Base-by-base conservation (phyloP, 2,888 invertebrate genomes). In the Julus scanicus region DNA sequence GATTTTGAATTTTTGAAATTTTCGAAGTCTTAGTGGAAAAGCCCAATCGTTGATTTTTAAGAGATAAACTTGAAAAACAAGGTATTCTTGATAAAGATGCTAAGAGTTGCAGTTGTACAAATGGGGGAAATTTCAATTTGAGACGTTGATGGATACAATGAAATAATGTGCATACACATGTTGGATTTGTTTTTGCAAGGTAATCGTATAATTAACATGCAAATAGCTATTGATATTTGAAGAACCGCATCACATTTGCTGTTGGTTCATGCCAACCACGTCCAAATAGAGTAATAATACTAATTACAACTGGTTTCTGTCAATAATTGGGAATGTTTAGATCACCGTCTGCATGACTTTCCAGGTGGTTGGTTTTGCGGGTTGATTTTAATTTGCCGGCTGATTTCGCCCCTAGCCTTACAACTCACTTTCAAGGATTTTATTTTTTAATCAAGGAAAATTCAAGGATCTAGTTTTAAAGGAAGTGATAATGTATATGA, bases 401-500 rank as follows among this genome's bases (percentile, higher is more conserved):
- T 71, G 8, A 29, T n/a, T 29, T 71, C 29, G 80, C 80, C 80
- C 37, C 37, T 15, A 80, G 80, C 13, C 17, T 9, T 63, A 20
- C 29, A 80, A 80, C 80, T 80, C 80, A 37, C 29, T 37, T 80
- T 80, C 80, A 80, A 80, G 80, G 80, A 11, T 80, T 80, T 80
- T 80, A 37, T 3, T 80, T 80, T 80, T 80, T 80, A 80, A 80
- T 80, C 80, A 11, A 37, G 80, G 13, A 37, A 37, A 80, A 37
- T 80, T 80, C 80, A 80, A 80, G 80, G 80, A 80, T 29, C 80
- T 13, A 80, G 37, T 80, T 80, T 80, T 80, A 37, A 29, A 80
- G 80, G 80, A 80, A 80, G 80, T 80, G 80, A 80, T 80, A 80
- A 80, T 37, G 29, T 29, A 29, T 71, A 71, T 71, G 71, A 71